phyloP scores from a whole-genome alignment of 1,140 invertebrate genomes.

The Caenorhabditis latens region DNA sequence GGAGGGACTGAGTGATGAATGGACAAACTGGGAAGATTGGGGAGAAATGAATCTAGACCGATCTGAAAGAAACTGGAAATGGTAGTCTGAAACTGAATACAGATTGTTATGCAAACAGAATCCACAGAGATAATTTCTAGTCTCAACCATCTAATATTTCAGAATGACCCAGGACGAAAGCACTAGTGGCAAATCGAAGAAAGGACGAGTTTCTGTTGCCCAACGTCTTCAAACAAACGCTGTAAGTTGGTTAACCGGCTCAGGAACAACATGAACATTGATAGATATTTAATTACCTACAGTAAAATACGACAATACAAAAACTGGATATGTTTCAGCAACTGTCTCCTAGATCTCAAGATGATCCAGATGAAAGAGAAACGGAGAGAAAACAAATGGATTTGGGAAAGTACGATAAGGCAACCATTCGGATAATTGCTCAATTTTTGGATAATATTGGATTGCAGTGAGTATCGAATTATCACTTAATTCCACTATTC shows the following conservation, averaged over 20 bases:
- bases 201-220: conserved; percentile 17
- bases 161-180: too few relatives aligned
- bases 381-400: background rate
- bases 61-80: too few relatives aligned
- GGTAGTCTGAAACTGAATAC: too few relatives aligned
- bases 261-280: background rate
- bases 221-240: conserved; percentile 10
- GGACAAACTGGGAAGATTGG: too few relatives aligned
- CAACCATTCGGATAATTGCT: conserved; percentile 21
- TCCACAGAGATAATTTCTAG: too few relatives aligned
- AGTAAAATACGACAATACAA: background rate
- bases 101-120: too few relatives aligned
- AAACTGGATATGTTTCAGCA: background rate
- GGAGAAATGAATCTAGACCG: too few relatives aligned
- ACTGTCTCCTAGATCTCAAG: conserved; percentile 26
- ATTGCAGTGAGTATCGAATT: background rate
- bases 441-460: conserved; percentile 45
- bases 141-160: too few relatives aligned
- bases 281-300: background rate
- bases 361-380: background rate
- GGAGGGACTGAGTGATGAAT: too few relatives aligned
- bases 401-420: conserved; percentile 28
- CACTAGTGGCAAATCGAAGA: too few relatives aligned
- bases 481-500: too few relatives aligned
- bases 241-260: background rate